These are phyloP conservation scores for Pachydiplax longipennis DNA, from an alignment of 2,888 invertebrate species.

Conservation along the genomic window DNA sequence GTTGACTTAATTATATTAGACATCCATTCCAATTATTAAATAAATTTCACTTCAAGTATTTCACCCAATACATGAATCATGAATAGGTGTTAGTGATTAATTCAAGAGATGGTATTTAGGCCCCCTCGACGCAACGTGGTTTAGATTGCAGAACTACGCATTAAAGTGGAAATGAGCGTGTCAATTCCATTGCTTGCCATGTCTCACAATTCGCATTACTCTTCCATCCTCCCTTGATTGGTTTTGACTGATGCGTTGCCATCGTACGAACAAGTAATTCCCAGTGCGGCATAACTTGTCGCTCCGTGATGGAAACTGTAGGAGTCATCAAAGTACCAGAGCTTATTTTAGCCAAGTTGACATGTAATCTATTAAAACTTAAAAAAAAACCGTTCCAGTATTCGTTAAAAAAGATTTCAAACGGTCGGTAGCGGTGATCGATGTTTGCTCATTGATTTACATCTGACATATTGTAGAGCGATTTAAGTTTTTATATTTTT, in stretches of 20 bases:
- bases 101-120: too few relatives aligned
- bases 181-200: not conserved
- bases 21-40: too few relatives aligned
- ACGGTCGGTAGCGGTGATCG: not conserved
- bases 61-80: too few relatives aligned
- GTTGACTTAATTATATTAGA: too few relatives aligned
- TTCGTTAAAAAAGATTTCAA: not conserved
- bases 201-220: not conserved
- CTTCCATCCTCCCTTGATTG: not conserved
- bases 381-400: not conserved
- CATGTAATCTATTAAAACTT: not conserved
- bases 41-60: too few relatives aligned
- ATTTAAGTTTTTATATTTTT: too few relatives aligned
- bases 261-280: not conserved
- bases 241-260: not conserved
- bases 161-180: not conserved
- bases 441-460: too few relatives aligned
- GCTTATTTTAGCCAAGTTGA: not conserved
- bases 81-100: too few relatives aligned
- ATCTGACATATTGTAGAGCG: too few relatives aligned
- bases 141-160: not conserved
- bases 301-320: not conserved
- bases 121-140: too few relatives aligned
- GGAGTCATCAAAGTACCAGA: not conserved
- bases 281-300: not conserved